Base-by-base conservation (phyloP, 92 coral and sea anemone species). In the Galaxea fascicularis region DNA sequence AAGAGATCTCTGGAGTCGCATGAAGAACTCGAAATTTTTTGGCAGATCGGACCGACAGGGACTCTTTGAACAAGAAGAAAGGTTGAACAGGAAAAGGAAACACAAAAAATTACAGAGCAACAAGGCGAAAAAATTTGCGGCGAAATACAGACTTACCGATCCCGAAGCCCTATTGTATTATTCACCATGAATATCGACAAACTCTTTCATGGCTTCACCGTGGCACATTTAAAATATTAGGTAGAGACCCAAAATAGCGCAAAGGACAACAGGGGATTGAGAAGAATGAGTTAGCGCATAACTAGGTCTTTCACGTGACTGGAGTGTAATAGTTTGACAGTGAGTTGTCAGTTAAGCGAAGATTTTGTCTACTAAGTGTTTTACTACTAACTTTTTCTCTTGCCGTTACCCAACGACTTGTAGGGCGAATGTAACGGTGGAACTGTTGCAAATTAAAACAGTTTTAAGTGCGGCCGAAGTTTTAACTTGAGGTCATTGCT, bases 71-170 rank as follows among this genome's bases (percentile, higher is more conserved):
- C 74, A 83, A 44, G 94, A 87, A 24, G 85, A 83, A 64, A 45
- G 89, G 28, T 52, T 44, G 17, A 47, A 29, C 31, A 87, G 92
- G 67, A 91, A 78, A 53, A 78, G 35, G 28, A 78, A 87, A 22
- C 91, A 91, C 76, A 87, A 63, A 62, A 79, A 87, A 45, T 65
- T 64, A 71, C 81, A 77, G 77, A 41, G 86, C 70, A 25, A 18
- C 31, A 82, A 71, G n/a, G 86, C 86, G 10, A 76, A 70, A 71
- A 82, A 82, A 4, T 70, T 82, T 27, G 58, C 86, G 0, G 86
- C 35, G 0, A 82, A 82, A 59, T 82, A 82, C 63, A 47, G 41
- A 71, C 78, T 82, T 9, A 30, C 10, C 8, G 78, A 71, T 52
- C 0, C 86, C 20, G 73, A 74, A n/a, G n/a, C n/a, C n/a, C n/a